Evolutionary conservation across 2,113 vertebrate genomes (phyloP).

Genomic region (Smithornis capensis): DNA sequence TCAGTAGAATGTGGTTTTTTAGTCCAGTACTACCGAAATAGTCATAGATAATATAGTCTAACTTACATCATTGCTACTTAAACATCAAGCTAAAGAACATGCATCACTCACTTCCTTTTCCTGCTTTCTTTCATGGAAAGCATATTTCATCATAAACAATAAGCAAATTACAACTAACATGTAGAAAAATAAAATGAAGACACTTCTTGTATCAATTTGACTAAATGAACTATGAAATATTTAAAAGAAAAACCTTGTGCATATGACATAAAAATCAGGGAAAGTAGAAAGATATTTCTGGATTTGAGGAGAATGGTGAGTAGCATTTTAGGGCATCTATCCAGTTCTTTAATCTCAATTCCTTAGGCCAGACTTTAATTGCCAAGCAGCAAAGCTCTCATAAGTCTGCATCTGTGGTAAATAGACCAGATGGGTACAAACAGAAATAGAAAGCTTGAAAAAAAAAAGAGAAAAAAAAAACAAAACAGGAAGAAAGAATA

Average conservation of each 20-base stretch:
- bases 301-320: neutral
- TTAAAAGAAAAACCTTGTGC: neutral
- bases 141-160: neutral
- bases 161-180: neutral
- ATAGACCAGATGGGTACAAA: slow-evolving; percentile 54
- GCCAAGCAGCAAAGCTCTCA: slow-evolving; percentile 36
- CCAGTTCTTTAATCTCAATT: neutral
- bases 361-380: slow-evolving; percentile 34
- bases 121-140: neutral
- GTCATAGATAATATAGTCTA: neutral
- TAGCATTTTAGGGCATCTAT: neutral
- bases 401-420: slow-evolving; percentile 60
- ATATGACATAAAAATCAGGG: neutral
- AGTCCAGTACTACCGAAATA: neutral
- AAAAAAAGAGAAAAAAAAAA: neutral
- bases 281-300: neutral
- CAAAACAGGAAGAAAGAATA: neutral
- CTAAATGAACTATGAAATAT: neutral
- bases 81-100: neutral
- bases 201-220: neutral
- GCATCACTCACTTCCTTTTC: neutral
- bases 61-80: neutral
- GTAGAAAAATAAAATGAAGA: neutral
- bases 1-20: neutral
- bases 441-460: slow-evolving; percentile 54